Conservation (phyloP, 2,797 vertebrate genomes). For the Bradypus variegatus region DNA sequence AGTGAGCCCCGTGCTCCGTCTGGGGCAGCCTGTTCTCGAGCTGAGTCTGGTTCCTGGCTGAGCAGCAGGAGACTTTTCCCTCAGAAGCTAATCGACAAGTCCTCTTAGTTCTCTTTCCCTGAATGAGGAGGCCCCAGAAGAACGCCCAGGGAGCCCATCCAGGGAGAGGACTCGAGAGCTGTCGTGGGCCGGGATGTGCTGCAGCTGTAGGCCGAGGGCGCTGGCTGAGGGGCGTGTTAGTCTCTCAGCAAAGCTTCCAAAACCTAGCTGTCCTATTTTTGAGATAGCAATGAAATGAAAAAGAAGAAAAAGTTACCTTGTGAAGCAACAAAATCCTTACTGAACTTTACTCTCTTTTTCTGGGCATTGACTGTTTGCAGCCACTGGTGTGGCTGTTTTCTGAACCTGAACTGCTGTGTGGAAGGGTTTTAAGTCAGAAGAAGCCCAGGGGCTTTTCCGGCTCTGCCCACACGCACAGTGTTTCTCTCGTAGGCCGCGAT, state of each 20-base stretch:
- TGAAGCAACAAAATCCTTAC: neutral
- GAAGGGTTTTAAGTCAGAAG: neutral
- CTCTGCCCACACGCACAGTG: neutral
- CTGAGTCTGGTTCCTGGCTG: neutral
- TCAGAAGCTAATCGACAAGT: neutral
- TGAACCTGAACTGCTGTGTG: neutral
- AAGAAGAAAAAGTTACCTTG: neutral
- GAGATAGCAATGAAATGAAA: neutral
- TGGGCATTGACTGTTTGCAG: neutral
- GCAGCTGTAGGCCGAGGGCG: neutral
- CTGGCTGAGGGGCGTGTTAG: neutral
- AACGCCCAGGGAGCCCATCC: neutral
- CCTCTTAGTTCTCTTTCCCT: neutral
- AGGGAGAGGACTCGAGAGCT: neutral
- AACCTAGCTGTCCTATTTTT: neutral
- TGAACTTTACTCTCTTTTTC: neutral
- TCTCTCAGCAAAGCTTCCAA: neutral
- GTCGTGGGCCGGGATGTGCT: too few relatives aligned
- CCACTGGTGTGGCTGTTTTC: neutral
- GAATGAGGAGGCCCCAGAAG: neutral
- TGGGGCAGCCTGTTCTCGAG: neutral
- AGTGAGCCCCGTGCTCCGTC: neutral
- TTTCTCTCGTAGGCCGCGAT: conserved; percentile 85
- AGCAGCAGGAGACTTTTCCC: neutral
- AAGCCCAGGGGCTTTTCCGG: neutral